A percentile compares a stretch with the other conserved stretches of the same genome.
Evolutionary conservation across 2,797 vertebrate species (phyloP).

Genomic region (Acropternis orthonyx): DNA sequence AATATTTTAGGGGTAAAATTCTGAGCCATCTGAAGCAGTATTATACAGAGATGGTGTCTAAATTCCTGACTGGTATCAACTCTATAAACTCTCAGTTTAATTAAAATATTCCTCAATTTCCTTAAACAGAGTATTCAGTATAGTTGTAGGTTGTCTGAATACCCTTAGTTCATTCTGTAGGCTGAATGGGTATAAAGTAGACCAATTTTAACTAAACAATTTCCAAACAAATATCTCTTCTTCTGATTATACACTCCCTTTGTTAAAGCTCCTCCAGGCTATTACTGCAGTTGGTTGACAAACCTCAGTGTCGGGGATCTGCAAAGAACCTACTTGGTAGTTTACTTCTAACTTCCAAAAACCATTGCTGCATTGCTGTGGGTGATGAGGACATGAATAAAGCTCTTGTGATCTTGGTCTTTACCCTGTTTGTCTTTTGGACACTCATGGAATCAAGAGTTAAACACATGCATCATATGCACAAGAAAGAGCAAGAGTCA

Average conservation of each 20-base stretch:
- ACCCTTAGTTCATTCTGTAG: background rate
- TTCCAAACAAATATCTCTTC: background rate
- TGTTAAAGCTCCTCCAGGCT: background rate
- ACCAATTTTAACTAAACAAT: background rate
- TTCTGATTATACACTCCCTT: background rate
- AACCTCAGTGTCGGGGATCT: background rate
- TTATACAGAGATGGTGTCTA: background rate
- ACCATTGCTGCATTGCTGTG: background rate
- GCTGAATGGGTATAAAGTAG: background rate
- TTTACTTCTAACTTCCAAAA: background rate
- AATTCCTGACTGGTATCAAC: background rate
- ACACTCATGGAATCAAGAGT: background rate
- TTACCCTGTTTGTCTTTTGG: background rate
- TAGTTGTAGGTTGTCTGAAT: background rate
- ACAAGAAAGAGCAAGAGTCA: background rate
- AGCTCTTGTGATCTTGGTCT: background rate
- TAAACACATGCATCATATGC: fast-evolving
- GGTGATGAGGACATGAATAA: background rate
- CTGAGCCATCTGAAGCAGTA: background rate
- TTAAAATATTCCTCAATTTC: background rate
- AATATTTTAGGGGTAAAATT: background rate
- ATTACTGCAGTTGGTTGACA: background rate
- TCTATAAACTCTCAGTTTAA: background rate
- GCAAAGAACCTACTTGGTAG: background rate
- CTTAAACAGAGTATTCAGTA: background rate